Evolutionary conservation across 2,797 vertebrate species (phyloP).

Genomic region (Pseudocheirus occidentalis): DNA sequence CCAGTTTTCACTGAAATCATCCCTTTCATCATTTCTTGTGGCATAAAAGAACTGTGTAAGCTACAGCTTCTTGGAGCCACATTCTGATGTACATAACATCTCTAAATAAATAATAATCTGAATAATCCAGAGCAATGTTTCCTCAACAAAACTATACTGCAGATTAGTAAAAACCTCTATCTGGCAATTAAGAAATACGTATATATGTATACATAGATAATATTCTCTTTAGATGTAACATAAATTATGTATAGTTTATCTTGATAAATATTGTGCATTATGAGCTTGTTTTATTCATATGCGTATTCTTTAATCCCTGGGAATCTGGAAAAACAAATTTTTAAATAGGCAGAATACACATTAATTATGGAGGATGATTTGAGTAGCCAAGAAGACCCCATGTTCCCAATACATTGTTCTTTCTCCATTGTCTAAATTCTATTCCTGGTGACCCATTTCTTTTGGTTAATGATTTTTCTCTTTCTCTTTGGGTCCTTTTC

Average conservation of each 20-base stretch:
- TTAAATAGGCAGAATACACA: constrained; percentile 8
- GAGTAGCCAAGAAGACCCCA: not conserved
- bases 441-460: not conserved
- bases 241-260: not conserved
- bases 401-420: not conserved
- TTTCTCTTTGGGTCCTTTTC: not conserved
- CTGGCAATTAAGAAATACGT: not conserved
- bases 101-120: not conserved
- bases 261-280: not conserved
- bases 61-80: not conserved
- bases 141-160: not conserved
- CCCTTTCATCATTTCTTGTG: too few relatives aligned
- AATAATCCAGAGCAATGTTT: not conserved
- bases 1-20: too few relatives aligned
- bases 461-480: not conserved
- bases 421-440: not conserved
- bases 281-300: constrained; percentile 18
- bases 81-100: not conserved
- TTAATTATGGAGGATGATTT: not conserved
- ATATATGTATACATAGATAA: not conserved
- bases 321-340: not conserved
- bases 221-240: not conserved
- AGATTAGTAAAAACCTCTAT: not conserved
- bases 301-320: not conserved
- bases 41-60: too few relatives aligned